phyloP scores from a whole-genome alignment of 2,888 invertebrate genomes.

The Lacanobia wlatinum region DNA sequence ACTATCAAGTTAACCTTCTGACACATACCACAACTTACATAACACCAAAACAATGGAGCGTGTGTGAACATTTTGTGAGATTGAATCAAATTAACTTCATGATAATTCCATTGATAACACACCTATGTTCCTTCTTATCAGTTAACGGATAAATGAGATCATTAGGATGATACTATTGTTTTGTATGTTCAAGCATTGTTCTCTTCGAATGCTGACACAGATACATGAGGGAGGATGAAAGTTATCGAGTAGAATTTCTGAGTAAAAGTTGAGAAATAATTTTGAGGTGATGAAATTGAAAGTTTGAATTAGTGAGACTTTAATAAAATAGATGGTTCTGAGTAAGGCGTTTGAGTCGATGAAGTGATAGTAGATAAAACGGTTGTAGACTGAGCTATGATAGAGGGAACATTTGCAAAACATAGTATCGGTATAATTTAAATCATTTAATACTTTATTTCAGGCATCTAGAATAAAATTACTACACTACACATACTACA shows the following conservation, averaged over 20 bases:
- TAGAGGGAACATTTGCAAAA: no score
- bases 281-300: slow-evolving; percentile 29
- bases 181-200: slow-evolving; percentile 57
- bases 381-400: no score
- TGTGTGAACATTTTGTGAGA: slow-evolving; percentile 59
- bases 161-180: slow-evolving; percentile 65
- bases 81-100: slow-evolving; percentile 61
- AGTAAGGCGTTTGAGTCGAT: neutral
- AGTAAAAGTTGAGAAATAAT: slow-evolving; percentile 33
- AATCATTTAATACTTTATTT: no score
- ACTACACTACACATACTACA: no score
- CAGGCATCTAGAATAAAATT: no score
- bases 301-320: neutral
- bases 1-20: slow-evolving; percentile 25
- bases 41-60: slow-evolving; percentile 52
- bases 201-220: slow-evolving; percentile 10
- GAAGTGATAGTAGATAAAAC: no score
- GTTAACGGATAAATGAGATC: slow-evolving; percentile 63
- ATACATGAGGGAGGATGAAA: slow-evolving; percentile 26
- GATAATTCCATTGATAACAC: slow-evolving; percentile 58
- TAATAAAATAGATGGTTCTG: neutral
- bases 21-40: neutral
- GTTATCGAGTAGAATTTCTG: slow-evolving; percentile 22
- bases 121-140: slow-evolving; percentile 58
- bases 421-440: no score